These are phyloP conservation scores for Idaea biselata DNA, from an alignment of 2,888 invertebrate genomes.

Conservation along the genomic window DNA sequence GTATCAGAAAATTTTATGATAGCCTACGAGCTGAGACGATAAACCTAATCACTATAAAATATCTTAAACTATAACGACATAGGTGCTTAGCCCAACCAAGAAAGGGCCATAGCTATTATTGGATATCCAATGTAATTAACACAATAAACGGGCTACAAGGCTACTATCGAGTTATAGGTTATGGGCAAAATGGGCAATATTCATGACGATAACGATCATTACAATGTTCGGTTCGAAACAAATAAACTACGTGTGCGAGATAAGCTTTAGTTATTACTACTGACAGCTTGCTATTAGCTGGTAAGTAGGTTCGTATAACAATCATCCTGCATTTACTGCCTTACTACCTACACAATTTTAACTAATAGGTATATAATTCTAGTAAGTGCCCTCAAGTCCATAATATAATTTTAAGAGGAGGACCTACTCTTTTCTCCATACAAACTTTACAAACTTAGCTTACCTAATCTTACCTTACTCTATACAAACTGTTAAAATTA, in stretches of 20 bases:
- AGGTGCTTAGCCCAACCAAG: neutral
- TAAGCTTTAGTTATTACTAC: slow-evolving; percentile 49
- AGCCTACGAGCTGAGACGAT: no score
- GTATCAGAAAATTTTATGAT: no score
- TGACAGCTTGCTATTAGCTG: slow-evolving; percentile 19
- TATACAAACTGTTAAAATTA: no score
- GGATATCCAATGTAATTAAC: slow-evolving; percentile 32
- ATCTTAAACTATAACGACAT: neutral
- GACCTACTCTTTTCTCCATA: no score
- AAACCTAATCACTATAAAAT: no score
- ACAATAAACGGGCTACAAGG: slow-evolving; percentile 41
- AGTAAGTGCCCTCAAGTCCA: no score
- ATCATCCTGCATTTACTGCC: neutral
- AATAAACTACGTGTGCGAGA: slow-evolving; percentile 48
- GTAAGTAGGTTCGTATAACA: neutral
- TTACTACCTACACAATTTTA: no score
- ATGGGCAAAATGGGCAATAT: slow-evolving; percentile 45
- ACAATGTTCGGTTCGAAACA: slow-evolving; percentile 45
- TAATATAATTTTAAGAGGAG: no score
- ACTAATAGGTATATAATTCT: no score
- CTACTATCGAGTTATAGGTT: slow-evolving; percentile 34
- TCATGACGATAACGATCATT: slow-evolving; percentile 51
- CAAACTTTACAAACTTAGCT: no score
- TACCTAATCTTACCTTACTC: no score
- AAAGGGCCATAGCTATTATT: slow-evolving; percentile 1